Percentiles rank a stretch among this genome's conserved stretches.
Conservation (phyloP, 2,113 vertebrate genomes). For the rat (Rattus norvegicus) region DNA sequence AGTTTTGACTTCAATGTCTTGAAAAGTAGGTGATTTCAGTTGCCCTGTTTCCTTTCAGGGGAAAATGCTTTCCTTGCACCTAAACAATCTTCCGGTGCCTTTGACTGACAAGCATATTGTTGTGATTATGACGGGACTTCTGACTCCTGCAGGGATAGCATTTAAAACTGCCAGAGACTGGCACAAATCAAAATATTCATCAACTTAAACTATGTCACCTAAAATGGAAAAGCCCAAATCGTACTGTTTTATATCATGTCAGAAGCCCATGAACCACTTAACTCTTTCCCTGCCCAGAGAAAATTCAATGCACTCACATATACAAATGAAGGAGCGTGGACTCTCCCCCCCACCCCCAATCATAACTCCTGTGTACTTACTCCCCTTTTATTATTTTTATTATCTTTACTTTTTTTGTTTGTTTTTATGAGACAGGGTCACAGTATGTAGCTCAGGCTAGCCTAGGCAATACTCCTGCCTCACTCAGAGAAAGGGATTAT, state of each 20-base stretch:
- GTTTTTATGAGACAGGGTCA: not conserved
- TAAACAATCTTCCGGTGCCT: conserved; percentile 85
- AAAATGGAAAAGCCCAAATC: conserved; percentile 87
- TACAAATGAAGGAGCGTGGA: not conserved
- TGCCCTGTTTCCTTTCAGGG: conserved; percentile 78
- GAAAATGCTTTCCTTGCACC: conserved; percentile 84
- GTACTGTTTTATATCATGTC: conserved; percentile 87
- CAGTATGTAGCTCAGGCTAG: not conserved
- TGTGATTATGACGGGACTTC: conserved; percentile 84
- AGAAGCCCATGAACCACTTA: conserved; percentile 81
- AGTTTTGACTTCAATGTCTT: conserved; percentile 81
- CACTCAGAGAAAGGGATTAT: not conserved
- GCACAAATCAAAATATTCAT: conserved; percentile 89
- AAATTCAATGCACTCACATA: not conserved
- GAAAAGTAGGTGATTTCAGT: conserved; percentile 82
- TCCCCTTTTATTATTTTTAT: not conserved
- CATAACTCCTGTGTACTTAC: not conserved
- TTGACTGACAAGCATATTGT: conserved; percentile 87
- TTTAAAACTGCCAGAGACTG: conserved; percentile 85
- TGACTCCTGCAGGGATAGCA: conserved; percentile 85
- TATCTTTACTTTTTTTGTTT: no score
- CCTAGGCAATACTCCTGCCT: not conserved
- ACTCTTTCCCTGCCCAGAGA: conserved; percentile 79
- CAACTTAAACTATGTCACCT: conserved; percentile 84
- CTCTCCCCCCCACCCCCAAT: not conserved